These are phyloP conservation scores for Capitulum mitella DNA, from an alignment of 2,888 invertebrate genomes.

Conservation along the genomic window DNA sequence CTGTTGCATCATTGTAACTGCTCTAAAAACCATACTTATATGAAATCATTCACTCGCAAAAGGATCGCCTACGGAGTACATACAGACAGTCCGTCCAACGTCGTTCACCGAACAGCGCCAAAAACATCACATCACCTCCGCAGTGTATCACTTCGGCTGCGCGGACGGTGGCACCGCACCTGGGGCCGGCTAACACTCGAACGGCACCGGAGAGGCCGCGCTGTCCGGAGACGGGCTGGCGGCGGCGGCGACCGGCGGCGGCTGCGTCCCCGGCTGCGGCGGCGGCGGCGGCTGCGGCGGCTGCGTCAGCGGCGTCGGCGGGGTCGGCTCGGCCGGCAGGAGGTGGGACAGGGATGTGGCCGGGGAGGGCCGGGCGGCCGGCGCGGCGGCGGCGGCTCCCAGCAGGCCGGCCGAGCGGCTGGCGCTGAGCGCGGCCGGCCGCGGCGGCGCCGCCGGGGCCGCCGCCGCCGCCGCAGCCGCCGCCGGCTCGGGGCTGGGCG, in stretches of 20 bases:
- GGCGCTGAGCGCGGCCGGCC: neutral
- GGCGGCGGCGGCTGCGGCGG: neutral
- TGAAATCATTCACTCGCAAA: slow-evolving; percentile 15
- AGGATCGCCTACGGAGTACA: neutral
- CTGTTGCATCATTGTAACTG: neutral
- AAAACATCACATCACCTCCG: neutral
- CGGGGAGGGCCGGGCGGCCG: neutral
- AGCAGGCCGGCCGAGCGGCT: slow-evolving; percentile 4
- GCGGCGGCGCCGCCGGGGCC: neutral
- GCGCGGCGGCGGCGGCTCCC: neutral
- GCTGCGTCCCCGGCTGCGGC: no score
- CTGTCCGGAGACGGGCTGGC: neutral
- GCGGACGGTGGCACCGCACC: neutral
- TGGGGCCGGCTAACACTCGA: neutral
- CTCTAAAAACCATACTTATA: slow-evolving; percentile 1
- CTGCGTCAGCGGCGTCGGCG: neutral
- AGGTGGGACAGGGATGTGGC: neutral
- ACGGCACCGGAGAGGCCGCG: neutral
- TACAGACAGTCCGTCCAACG: neutral
- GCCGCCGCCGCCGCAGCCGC: neutral
- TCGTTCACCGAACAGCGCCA: neutral
- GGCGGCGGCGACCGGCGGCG: neutral
- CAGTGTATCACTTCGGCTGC: neutral
- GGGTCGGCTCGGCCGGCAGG: neutral
- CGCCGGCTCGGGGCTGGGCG: neutral